These are phyloP conservation scores for Saxicola maurus DNA, from an alignment of 2,797 vertebrate genomes.

Conservation along the genomic window DNA sequence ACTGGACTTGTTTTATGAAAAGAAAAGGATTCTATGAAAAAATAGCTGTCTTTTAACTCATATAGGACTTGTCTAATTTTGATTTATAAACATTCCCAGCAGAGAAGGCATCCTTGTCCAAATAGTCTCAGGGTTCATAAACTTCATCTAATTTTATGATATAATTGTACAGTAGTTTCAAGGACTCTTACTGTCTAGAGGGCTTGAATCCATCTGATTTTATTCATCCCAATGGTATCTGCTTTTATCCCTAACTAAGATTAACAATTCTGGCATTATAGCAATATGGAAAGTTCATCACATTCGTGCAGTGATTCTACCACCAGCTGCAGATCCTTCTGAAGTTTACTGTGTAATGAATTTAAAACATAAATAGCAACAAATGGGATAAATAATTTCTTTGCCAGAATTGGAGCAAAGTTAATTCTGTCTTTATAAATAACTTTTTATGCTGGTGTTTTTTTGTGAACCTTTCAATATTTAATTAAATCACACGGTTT, in stretches of 20 bases:
- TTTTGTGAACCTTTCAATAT: background rate
- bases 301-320: slow-evolving; percentile 23
- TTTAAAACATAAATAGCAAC: slow-evolving; percentile 49
- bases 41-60: background rate
- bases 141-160: slow-evolving; percentile 43
- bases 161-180: slow-evolving; percentile 52
- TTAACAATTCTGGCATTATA: slow-evolving; percentile 18
- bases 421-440: slow-evolving; percentile 17
- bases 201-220: slow-evolving; percentile 29
- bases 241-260: slow-evolving; percentile 30
- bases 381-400: slow-evolving; percentile 39
- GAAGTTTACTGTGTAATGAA: slow-evolving; percentile 38
- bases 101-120: slow-evolving; percentile 42
- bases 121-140: slow-evolving; percentile 49
- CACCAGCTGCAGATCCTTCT: slow-evolving; percentile 44
- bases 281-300: slow-evolving; percentile 58
- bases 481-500: background rate
- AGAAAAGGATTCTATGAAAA: background rate
- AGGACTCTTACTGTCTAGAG: slow-evolving; percentile 35
- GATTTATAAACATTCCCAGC: slow-evolving; percentile 47
- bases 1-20: slow-evolving; percentile 8
- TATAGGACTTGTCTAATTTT: slow-evolving; percentile 21
- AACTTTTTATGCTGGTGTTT: background rate
- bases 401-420: background rate
- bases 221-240: slow-evolving; percentile 48